These are phyloP conservation scores for Trichopria drosophilae DNA, from an alignment of 2,888 invertebrate genomes.

Conservation along the genomic window DNA sequence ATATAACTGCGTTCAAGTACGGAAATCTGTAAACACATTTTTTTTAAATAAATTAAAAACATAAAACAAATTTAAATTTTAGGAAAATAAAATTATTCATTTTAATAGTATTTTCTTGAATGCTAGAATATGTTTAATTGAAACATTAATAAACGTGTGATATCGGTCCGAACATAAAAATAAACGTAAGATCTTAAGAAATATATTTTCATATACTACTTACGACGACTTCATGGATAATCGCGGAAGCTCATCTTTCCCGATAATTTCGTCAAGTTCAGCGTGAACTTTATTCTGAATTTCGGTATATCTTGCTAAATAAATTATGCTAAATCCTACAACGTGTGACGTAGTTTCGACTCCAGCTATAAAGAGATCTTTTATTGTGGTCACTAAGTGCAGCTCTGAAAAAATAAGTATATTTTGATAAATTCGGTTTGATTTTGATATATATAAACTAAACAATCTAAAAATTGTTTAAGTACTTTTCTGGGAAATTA, in stretches of 20 bases:
- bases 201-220: too few relatives aligned
- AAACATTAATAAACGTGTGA: too few relatives aligned
- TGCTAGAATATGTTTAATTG: too few relatives aligned
- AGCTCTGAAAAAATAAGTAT: constrained; percentile 59
- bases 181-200: too few relatives aligned
- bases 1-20: constrained; percentile 75
- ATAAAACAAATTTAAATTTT: too few relatives aligned
- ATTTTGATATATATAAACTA: too few relatives aligned
- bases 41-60: too few relatives aligned
- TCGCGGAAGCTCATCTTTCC: constrained; percentile 67
- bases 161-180: too few relatives aligned
- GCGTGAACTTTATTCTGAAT: constrained; percentile 73
- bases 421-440: background rate
- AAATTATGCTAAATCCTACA: constrained; percentile 74
- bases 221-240: constrained; percentile 52
- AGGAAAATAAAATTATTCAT: too few relatives aligned
- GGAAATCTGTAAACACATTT: constrained; percentile 68
- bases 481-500: background rate
- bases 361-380: constrained; percentile 84
- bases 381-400: constrained; percentile 74
- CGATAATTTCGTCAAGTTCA: constrained; percentile 75
- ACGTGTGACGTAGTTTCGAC: constrained; percentile 82
- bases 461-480: too few relatives aligned
- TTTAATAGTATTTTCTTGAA: too few relatives aligned
- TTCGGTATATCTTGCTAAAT: constrained; percentile 69